phyloP scores from a whole-genome alignment of 2,797 vertebrate species.

The Lophotriccus pileatus region DNA sequence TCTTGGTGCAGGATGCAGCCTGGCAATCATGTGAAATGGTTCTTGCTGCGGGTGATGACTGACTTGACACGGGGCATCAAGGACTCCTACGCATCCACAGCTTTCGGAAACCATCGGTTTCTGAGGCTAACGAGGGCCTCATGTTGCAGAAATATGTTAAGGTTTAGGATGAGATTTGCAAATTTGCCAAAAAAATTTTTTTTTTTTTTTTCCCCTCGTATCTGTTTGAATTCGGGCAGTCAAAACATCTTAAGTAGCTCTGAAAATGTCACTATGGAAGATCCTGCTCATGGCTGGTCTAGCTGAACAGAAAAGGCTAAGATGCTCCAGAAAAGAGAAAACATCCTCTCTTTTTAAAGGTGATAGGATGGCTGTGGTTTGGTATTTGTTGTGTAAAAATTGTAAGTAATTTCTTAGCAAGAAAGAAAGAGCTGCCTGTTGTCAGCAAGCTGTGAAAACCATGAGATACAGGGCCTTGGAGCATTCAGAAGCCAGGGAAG shows the following conservation, averaged over 20 bases:
- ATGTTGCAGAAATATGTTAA: neutral
- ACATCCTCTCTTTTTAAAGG: neutral
- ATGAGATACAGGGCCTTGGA: neutral
- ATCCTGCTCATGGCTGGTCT: neutral
- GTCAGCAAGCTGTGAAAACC: neutral
- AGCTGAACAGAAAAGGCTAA: neutral
- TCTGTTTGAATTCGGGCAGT: neutral
- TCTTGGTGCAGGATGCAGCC: neutral
- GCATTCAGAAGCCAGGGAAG: neutral
- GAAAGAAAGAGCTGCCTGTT: neutral
- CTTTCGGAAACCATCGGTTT: neutral
- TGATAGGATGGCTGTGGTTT: neutral
- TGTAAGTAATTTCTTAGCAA: neutral
- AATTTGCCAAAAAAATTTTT: neutral
- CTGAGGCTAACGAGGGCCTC: neutral
- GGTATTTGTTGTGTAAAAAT: neutral
- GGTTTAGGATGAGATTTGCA: conserved; percentile 12
- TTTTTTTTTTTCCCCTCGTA: neutral
- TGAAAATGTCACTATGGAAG: conserved; percentile 38
- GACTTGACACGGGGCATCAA: neutral
- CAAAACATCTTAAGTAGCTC: neutral
- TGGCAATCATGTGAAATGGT: neutral
- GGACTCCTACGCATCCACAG: neutral
- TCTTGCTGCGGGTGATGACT: conserved; percentile 46
- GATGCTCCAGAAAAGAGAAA: neutral